Percentiles rank a stretch among this genome's conserved stretches.
Evolutionary conservation across 2,888 invertebrate species (phyloP).

Genomic region (Drosophila monieri): DNA sequence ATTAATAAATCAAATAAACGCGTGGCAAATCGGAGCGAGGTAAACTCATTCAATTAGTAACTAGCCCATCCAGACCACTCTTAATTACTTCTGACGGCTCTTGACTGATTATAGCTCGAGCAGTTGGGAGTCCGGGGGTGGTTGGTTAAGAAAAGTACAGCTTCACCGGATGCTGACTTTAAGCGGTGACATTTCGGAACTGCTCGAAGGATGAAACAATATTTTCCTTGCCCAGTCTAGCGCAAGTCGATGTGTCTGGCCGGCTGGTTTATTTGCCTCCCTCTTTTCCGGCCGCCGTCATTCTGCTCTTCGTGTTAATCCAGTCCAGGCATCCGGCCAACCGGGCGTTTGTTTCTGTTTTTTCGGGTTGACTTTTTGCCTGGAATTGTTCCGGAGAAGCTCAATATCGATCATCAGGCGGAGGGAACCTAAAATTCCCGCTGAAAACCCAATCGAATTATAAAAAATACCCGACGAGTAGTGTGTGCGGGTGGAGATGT

Average conservation of each 20-base stretch:
- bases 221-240: slow-evolving; percentile 72
- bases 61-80: slow-evolving; percentile 23
- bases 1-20: slow-evolving; percentile 71
- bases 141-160: slow-evolving; percentile 19
- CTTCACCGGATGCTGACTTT: slow-evolving; percentile 38
- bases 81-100: slow-evolving; percentile 41
- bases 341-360: slow-evolving; percentile 35
- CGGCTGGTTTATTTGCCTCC: slow-evolving; percentile 31
- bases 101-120: slow-evolving; percentile 62
- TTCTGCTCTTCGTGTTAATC: slow-evolving; percentile 52
- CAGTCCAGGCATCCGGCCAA: slow-evolving; percentile 21
- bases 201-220: slow-evolving; percentile 49
- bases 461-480: slow-evolving; percentile 54
- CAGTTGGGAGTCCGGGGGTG: background rate
- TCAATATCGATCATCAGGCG: slow-evolving; percentile 30
- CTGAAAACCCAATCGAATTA: slow-evolving; percentile 58
- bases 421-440: slow-evolving; percentile 33
- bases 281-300: slow-evolving; percentile 5
- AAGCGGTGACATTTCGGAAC: slow-evolving; percentile 64
- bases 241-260: slow-evolving; percentile 67
- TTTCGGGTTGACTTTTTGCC: slow-evolving; percentile 2
- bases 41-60: slow-evolving; percentile 69
- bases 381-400: background rate
- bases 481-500: slow-evolving; percentile 53
- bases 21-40: slow-evolving; percentile 20